Evolutionary conservation across 2,113 vertebrate genomes (phyloP), one percentile per base, ranked within the genome.

Genomic region (Eulemur macaco): DNA sequence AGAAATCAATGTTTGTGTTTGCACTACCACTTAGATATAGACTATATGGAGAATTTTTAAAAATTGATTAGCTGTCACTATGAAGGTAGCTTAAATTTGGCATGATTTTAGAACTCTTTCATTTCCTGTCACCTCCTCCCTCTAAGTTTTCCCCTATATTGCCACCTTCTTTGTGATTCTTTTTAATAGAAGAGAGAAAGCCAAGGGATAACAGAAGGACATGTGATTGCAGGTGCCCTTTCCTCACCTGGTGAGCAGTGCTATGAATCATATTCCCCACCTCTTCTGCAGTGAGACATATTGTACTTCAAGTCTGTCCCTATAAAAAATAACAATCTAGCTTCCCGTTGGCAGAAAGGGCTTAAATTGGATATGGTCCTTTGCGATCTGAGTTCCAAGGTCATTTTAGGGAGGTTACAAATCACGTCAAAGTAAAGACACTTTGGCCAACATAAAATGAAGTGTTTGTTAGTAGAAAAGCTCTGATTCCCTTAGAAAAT

Each of bases 401-500:
- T 94, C 89, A 91, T 88, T 94, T 95, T 56, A 71, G 4, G 66
- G 27, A 93, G 56, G 12, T 84, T 92, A 74, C 85, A 88, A 71
- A 81, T 68, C 56, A 76, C 58, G 9, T 68, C 69, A 66, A 91
- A 58, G 15, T 85, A 93, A 93, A 81, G 50, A 58, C 31, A 74
- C 45, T 89, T 68, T 91, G 29, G 15, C 7, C 39, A 82, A 81
- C 14, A 8, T 47, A 52, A 93, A 66, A 45, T 8, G 34, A 96
- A 78, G 3, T 3, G 37, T 71, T 86, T 90, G 6, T 58, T 58
- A 39, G 14, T 47, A 58, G 42, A 54, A 94, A 96, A 80, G 3
- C 23, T 81, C n/a, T 56, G 6, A 31, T 76, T 96, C 18, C 11
- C 37, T 94, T 81, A 60, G 47, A 97, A 98, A 98, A 98, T 14